A percentile compares a stretch with the other conserved stretches of the same genome.
Evolutionary conservation across 2,797 vertebrate genomes (phyloP).

Genomic region (Poeciliopsis infans): DNA sequence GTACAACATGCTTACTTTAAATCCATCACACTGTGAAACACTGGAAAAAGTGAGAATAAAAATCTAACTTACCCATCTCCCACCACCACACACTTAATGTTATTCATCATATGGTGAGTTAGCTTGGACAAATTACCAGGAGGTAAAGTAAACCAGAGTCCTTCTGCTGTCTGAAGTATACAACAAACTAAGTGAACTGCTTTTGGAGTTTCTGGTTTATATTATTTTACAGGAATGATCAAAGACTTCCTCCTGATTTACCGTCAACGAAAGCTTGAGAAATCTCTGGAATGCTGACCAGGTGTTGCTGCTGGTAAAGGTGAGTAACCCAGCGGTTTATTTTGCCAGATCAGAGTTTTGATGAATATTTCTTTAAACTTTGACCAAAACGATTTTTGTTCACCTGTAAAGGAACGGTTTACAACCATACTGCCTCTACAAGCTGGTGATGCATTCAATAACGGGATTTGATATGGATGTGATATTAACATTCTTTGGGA

Average conservation of each 20-base stretch:
- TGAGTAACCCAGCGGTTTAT: not conserved
- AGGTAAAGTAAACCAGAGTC: not conserved
- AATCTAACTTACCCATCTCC: constrained; percentile 90
- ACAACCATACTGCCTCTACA: not conserved
- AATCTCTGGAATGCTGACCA: not conserved
- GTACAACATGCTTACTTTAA: no score
- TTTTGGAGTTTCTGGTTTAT: not conserved
- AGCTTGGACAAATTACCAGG: constrained; percentile 56
- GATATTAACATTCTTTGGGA: not conserved
- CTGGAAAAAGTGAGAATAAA: not conserved
- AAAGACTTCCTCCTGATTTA: not conserved
- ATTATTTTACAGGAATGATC: not conserved
- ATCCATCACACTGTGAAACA: rapidly evolving
- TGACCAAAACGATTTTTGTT: not conserved
- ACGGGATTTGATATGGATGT: not conserved
- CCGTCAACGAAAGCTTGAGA: not conserved
- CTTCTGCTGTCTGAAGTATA: no score
- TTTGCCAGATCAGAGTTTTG: not conserved
- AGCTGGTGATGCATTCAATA: not conserved
- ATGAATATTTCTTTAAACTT: no score
- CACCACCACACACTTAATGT: constrained; percentile 98
- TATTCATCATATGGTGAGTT: constrained; percentile 85
- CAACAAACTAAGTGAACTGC: no score
- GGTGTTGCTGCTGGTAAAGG: not conserved
- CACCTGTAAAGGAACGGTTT: not conserved